Percentiles rank a stretch among this genome's conserved stretches.
Conservation (phyloP, 2,888 invertebrate species). For the Thyatira batis region DNA sequence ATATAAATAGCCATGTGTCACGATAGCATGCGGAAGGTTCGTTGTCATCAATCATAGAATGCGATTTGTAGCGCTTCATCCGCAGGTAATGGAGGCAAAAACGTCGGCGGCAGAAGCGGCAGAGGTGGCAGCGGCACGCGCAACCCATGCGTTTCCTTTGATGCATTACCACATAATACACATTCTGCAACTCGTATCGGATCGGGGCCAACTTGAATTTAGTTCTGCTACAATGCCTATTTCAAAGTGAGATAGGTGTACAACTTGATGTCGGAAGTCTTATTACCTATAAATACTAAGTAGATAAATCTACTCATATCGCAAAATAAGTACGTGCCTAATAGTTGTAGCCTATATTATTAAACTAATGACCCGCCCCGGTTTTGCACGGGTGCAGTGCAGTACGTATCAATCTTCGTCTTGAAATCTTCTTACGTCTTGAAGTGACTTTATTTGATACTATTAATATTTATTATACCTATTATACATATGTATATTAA, state of each 20-base stretch:
- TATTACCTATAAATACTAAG: neutral
- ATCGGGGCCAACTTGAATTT: neutral
- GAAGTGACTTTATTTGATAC: no score
- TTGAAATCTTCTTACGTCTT: no score
- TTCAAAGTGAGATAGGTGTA: neutral
- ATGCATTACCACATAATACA: constrained; percentile 24
- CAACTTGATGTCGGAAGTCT: neutral
- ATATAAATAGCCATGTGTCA: constrained; percentile 30
- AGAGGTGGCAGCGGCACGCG: constrained; percentile 54
- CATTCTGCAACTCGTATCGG: constrained; percentile 1
- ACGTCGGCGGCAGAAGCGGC: constrained; percentile 44
- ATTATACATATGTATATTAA: no score
- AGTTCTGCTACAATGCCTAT: neutral
- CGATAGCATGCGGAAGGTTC: constrained; percentile 68
- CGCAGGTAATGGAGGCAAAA: constrained; percentile 62
- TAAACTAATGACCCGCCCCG: no score
- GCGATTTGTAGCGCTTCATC: constrained; percentile 53
- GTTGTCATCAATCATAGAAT: constrained; percentile 62
- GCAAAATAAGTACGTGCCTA: neutral
- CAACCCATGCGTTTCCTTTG: constrained; percentile 43
- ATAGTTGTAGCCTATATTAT: no score
- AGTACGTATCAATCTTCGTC: no score
- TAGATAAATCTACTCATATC: neutral
- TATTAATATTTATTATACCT: no score
- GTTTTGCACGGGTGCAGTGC: no score